Conservation (phyloP, 2,113 vertebrate genomes). For the Mustelus asterias region DNA sequence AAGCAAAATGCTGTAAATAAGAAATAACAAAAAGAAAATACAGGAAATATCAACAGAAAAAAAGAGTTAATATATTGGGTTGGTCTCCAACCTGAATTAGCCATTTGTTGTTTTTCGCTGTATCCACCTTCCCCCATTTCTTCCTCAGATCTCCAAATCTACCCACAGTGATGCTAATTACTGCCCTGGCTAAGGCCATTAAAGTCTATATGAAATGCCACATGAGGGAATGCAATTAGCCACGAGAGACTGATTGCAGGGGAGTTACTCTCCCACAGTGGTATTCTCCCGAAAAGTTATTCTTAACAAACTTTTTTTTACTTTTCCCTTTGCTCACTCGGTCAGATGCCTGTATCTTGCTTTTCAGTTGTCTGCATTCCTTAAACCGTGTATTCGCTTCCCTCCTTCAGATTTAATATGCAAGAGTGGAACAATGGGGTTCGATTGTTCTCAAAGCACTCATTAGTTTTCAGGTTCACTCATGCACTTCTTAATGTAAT, state of each 20-base stretch:
- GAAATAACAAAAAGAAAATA: not conserved
- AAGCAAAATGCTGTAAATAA: not conserved
- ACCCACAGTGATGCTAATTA: not conserved
- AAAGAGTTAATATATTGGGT: not conserved
- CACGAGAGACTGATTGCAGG: not conserved
- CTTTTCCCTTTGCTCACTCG: not conserved
- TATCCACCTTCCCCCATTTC: not conserved
- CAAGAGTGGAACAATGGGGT: not conserved
- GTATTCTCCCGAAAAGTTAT: not conserved
- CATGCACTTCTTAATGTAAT: not conserved
- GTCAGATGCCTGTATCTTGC: not conserved
- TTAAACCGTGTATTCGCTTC: not conserved
- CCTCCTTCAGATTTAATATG: not conserved
- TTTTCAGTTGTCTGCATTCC: not conserved
- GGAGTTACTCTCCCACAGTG: too few species aligned
- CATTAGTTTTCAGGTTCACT: not conserved
- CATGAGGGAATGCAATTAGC: not conserved
- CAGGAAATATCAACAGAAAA: not conserved
- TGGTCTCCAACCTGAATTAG: not conserved
- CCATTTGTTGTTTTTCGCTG: not conserved
- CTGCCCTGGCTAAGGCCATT: not conserved
- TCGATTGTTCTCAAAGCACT: not conserved
- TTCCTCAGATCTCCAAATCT: not conserved
- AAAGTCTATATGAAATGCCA: not conserved
- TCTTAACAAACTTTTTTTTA: not conserved